These are phyloP conservation scores for Enteromius mattozi DNA, from an alignment of 2,797 vertebrate genomes.

Conservation along the genomic window DNA sequence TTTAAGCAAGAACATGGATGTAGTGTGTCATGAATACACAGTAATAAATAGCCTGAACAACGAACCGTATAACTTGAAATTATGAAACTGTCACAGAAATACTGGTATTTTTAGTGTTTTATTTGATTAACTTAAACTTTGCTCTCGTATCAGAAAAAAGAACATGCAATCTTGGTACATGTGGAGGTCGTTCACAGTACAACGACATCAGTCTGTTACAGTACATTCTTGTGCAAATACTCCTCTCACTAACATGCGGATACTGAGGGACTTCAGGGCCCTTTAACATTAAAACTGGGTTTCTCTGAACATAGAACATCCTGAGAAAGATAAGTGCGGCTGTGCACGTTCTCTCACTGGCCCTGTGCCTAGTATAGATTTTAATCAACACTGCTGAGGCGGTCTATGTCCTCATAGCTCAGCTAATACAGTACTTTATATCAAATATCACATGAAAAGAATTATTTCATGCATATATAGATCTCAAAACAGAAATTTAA, in stretches of 20 bases:
- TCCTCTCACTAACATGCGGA: slow-evolving; percentile 14
- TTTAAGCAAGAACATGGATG: background rate
- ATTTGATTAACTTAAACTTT: slow-evolving; percentile 42
- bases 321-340: background rate
- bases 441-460: slow-evolving; percentile 25
- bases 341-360: background rate
- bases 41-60: background rate
- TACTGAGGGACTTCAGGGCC: background rate
- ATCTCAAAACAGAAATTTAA: background rate
- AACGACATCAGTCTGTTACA: slow-evolving; percentile 53
- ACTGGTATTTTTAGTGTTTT: slow-evolving; percentile 18
- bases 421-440: slow-evolving; percentile 43
- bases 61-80: background rate
- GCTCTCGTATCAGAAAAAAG: slow-evolving; percentile 15
- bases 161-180: slow-evolving; percentile 41
- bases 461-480: background rate
- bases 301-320: slow-evolving; percentile 8
- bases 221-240: slow-evolving; percentile 58
- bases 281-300: background rate
- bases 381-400: background rate
- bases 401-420: background rate
- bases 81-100: background rate
- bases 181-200: slow-evolving; percentile 52
- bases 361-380: slow-evolving; percentile 4
- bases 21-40: background rate